Evolutionary conservation across 2,888 invertebrate genomes (phyloP), one percentile per base, ranked within the genome.

Genomic region (Apoda limacodes): DNA sequence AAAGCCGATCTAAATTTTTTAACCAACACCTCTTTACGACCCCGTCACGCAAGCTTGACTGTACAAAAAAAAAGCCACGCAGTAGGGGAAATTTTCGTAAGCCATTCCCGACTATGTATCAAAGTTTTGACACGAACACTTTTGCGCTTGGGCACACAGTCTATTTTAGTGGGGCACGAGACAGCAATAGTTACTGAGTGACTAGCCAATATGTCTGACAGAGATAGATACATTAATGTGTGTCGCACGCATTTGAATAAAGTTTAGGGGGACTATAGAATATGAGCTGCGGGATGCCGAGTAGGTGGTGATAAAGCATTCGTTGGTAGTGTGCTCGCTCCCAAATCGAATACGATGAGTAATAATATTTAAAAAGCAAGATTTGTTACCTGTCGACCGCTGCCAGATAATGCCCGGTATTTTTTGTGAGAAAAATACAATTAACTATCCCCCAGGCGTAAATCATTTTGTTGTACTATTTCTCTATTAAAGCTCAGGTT

Each of bases 291-390:
- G 76, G 78, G 78, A 74, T 56, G 68, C 68, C 75, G 75, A 80
- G 76, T 80, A 78, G 82, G 82, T 80, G 82, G 82, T 75, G 76
- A 76, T 80, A 78, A 78, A 81, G 75, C 76, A 78, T 80, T 71
- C 72, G 75, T 69, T 72, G 74, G 63, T 62, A 43, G 45, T 46
- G 44, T 62, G 68, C 64, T 61, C 66, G 70, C 62, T 76, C 71
- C 74, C 71, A 75, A 76, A 76, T 76, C 76, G 71, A 74, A 74
- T 69, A 57, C 80, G 80, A 76, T 80, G 80, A 80, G 75, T 80
- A 78, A 75, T 75, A 76, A 69, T 80, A 76, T 78, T 76, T 74
- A 74, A 76, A 75, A 78, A 74, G 68, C 64, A 69, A 76, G 80
- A 78, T 76, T 78, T 80, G 74, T 75, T 78, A 76, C 80, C 80